These are phyloP conservation scores for Allophyes oxyacanthae DNA, from an alignment of 2,888 invertebrate species.

Conservation along the genomic window DNA sequence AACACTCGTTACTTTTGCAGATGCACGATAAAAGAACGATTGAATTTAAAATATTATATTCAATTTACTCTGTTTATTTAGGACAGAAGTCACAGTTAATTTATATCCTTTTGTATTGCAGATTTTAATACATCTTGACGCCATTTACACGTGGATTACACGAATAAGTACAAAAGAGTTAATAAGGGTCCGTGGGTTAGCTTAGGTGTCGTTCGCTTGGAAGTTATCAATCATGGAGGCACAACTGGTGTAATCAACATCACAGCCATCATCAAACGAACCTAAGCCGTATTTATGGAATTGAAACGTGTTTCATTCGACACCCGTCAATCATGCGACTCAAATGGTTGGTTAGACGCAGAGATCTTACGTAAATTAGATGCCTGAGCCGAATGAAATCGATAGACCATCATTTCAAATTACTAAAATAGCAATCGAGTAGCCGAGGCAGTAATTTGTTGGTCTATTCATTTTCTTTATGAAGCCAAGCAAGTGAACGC, in stretches of 20 bases:
- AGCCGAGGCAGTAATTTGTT: slow-evolving; percentile 37
- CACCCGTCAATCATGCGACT: slow-evolving; percentile 47
- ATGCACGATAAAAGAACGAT: slow-evolving; percentile 73
- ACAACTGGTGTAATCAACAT: slow-evolving; percentile 48
- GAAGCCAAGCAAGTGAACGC: too few relatives aligned
- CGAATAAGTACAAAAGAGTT: slow-evolving; percentile 28
- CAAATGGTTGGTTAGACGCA: slow-evolving; percentile 46
- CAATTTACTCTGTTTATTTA: slow-evolving; percentile 71
- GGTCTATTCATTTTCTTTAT: slow-evolving; percentile 40
- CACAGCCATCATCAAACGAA: slow-evolving; percentile 35
- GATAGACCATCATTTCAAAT: slow-evolving; percentile 39
- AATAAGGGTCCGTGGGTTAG: slow-evolving; percentile 29
- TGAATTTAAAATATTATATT: slow-evolving; percentile 69
- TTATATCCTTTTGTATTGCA: slow-evolving; percentile 42
- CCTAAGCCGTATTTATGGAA: slow-evolving; percentile 45
- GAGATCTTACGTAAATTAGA: slow-evolving; percentile 45
- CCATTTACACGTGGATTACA: slow-evolving; percentile 7
- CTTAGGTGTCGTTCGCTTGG: slow-evolving; percentile 41
- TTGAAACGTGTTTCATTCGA: slow-evolving; percentile 50
- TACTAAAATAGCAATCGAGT: slow-evolving; percentile 39
- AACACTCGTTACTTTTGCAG: slow-evolving; percentile 75
- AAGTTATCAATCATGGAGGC: slow-evolving; percentile 48
- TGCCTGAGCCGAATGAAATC: slow-evolving; percentile 35
- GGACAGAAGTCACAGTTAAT: slow-evolving; percentile 50
- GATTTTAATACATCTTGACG: slow-evolving; percentile 25